Evolutionary conservation across 2,888 invertebrate species (phyloP), one percentile per base, ranked within the genome.

Genomic region (Pseudococcus viburni): DNA sequence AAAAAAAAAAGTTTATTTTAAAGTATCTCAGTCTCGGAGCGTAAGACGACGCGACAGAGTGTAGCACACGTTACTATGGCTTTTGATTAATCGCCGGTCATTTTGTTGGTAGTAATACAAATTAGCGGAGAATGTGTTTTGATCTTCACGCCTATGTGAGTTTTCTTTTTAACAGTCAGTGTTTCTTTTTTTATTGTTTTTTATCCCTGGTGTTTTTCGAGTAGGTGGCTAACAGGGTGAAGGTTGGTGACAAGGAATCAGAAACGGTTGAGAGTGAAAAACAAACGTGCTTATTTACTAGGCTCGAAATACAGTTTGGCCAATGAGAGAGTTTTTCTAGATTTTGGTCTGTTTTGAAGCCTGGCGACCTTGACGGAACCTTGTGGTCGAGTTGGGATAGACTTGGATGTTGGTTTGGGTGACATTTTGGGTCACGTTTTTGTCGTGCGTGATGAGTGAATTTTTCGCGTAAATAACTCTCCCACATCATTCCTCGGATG

Each of bases 51-150:
- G 26, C 46, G 46, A 51, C 12, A 51, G 19, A 84, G 4, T 39
- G 85, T 85, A 85, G 85, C 85, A 85, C 85, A 85, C 85, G 85
- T 55, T 85, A 85, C 85, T 85, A 83, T 22, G 46, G 46, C 19
- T 80, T 80, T 80, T 83, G 80, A 83, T 83, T 83, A 83, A 83
- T 83, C 11, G 19, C 46, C 19, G 17, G 73, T 33, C 26, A 73
- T 33, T 73, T 73, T 73, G 33, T 73, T 39, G 73, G 33, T 73
- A 17, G 15, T 33, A 73, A 17, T 39, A 33, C 73, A 73, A 73
- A 73, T 73, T 73, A 33, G 73, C 17, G 17, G 33, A 5, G 15
- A 15, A 73, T 39, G 17, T 39, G 9, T 73, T 26, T 33, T 33
- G 15, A 6, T 73, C 39, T 73, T 73, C 33, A 33, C 73, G 33